Conservation (phyloP, 1,140 invertebrate species). For the Lordiphosa mommai region DNA sequence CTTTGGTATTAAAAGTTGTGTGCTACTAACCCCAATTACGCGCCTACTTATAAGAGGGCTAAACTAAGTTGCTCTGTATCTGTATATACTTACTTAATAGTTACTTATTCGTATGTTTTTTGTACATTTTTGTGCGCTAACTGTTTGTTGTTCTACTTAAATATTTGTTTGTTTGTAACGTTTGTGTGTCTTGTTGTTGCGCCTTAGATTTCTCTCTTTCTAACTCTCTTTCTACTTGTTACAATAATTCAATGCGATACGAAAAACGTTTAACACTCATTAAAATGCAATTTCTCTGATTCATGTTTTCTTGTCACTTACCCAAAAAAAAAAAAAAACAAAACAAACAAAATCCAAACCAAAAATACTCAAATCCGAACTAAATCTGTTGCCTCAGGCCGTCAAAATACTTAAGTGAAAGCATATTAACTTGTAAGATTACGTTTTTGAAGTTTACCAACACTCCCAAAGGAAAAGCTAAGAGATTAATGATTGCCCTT, state of each 20-base stretch:
- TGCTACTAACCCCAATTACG: constrained; percentile 44
- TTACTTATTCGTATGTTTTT: constrained; percentile 30
- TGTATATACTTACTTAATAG: constrained; percentile 24
- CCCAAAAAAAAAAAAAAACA: constrained; percentile 5
- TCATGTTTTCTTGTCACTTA: constrained; percentile 71
- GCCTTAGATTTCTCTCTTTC: constrained; percentile 25
- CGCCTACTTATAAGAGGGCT: constrained; percentile 9
- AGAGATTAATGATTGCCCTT: constrained; percentile 64
- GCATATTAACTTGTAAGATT: constrained; percentile 71
- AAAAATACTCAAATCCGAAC: constrained; percentile 53
- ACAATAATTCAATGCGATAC: constrained; percentile 17
- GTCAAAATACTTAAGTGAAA: constrained; percentile 63
- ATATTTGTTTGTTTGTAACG: constrained; percentile 25
- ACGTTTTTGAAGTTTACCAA: constrained; percentile 59
- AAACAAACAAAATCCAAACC: background rate
- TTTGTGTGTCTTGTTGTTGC: constrained; percentile 23
- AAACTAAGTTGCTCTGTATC: constrained; percentile 8
- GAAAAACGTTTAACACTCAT: constrained; percentile 49
- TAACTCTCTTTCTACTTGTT: constrained; percentile 20
- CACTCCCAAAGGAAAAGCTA: constrained; percentile 49
- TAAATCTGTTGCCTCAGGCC: constrained; percentile 74
- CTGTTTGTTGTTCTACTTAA: constrained; percentile 29
- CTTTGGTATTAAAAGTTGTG: constrained; percentile 39
- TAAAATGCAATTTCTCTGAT: constrained; percentile 47
- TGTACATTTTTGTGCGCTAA: constrained; percentile 51